Base-by-base conservation (phyloP, 2,113 vertebrate genomes). In the Heliornis fulica region DNA sequence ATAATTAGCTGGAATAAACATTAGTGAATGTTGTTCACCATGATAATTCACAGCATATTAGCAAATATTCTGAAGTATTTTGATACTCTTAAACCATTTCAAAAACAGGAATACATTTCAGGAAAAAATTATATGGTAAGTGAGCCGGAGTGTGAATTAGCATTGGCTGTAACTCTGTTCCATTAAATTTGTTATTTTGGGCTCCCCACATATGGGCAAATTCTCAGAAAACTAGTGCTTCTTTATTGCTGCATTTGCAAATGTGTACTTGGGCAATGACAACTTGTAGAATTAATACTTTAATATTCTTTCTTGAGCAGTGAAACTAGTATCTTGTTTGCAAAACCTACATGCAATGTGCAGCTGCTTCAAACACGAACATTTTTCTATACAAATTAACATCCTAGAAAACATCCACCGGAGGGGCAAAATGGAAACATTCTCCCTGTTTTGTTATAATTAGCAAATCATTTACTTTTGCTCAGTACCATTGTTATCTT, bases 241-340 rank as follows among this genome's bases (percentile, higher is more conserved):
- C 76, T 91, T 87, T 94, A 87, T 74, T 65, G 63, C 69, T 89
- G 45, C 86, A 93, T 85, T 92, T 92, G 71, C 79, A 97, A 93
- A 93, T 79, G 64, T 68, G 56, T 72, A 56, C 65, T 82, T 56
- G 83, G 53, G 63, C 51, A 74, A 70, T 68, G 82, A 83, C 68
- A 97, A 87, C 36, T 29, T 54, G 48, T 43, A 91, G 90, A 96
- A 97, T 97, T 96, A 96, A 95, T 97, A 96, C 64, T 93, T 97
- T 93, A 97, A 95, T 96, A 92, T 76, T 63, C 83, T 95, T 95
- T 72, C 91, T 65, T 50, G 29, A 93, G 68, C 48, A 83, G 29
- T 31, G 51, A 89, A 69, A 91, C 43, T 26, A 76, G 79, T 80
- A 92, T 87, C 53, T 91, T 48, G 15, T 85, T 97, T 96, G 69